Conservation (phyloP, 2,113 vertebrate species). For the Actenoides lindsayi region DNA sequence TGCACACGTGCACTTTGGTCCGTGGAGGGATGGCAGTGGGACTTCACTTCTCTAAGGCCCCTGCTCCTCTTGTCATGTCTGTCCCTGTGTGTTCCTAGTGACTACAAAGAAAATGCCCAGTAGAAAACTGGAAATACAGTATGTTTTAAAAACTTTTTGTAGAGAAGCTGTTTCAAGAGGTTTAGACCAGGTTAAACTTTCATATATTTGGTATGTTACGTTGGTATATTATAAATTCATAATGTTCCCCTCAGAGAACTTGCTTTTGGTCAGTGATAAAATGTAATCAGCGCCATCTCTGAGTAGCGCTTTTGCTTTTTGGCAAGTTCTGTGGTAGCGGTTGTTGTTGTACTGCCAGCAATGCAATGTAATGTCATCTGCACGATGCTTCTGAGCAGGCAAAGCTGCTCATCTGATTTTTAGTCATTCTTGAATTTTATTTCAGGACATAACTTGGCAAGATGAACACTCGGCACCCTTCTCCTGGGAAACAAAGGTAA, state of each 20-base stretch:
- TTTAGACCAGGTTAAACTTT: neutral
- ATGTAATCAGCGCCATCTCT: neutral
- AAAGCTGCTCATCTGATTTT: conserved; percentile 9
- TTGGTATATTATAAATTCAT: neutral
- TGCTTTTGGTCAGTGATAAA: neutral
- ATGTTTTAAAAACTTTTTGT: neutral
- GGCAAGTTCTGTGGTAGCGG: neutral
- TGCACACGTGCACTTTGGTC: neutral
- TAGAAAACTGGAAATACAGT: neutral
- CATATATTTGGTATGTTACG: neutral
- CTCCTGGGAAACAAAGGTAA: conserved; percentile 98
- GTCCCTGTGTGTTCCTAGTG: neutral
- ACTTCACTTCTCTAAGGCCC: neutral
- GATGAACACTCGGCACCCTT: conserved; percentile 98
- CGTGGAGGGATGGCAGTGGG: neutral
- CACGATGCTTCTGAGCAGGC: neutral
- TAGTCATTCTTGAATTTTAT: conserved; percentile 64
- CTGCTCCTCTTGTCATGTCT: neutral
- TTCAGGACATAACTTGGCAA: conserved; percentile 97
- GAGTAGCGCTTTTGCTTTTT: neutral
- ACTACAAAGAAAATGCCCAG: neutral
- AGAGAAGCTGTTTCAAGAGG: neutral
- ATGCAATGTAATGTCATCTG: neutral
- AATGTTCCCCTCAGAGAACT: neutral
- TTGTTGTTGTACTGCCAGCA: neutral